Base-by-base conservation (phyloP, 2,113 vertebrate genomes). In the Aramus guarauna region DNA sequence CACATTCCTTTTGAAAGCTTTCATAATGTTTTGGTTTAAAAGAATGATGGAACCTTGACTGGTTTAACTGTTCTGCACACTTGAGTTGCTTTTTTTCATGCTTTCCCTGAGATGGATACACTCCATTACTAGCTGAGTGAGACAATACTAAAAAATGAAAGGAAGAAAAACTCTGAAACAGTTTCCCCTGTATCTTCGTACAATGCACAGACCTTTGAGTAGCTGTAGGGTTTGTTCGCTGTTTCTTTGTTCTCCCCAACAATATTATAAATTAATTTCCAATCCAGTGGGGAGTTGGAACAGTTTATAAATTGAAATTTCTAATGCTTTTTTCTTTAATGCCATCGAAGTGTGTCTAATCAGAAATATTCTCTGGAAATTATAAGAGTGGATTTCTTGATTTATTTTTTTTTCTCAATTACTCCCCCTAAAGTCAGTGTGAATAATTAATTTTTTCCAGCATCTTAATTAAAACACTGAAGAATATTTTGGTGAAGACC, bases 261-360 rank as follows among this genome's bases (percentile, higher is more conserved):
- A 85, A 92, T 90, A 86, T 53, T 88, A 52, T 69, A 88, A 92
- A 96, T 94, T 90, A 87, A 92, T 80, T 95, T 88, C 47, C 67
- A 53, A 86, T 86, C 72, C 88, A 63, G 8, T 69, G 79, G 85
- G 50, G n/a, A 85, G 11, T 62, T 56, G 47, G 26, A 96, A 32
- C 29, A 73, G 67, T 94, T 94, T 80, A 88, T 80, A 92, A 94
- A 94, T 76, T 82, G 72, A 94, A 96, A 79, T 95, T 86, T 85
- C 62, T 72, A 69, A 52, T 64, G 34, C 2, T n/a, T 32, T 83
- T 48, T 77, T 48, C n/a, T 58, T 86, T 69, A 59, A 52, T 85
- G 52, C 72, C 69, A 53, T 75, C 0, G 0, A 88, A 91, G 69
- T 82, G 39, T 91, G 88, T 85, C 90, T 93, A 85, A 92, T 94